These are phyloP conservation scores for Eublepharis macularius DNA, from an alignment of 2,113 vertebrate genomes.

Conservation along the genomic window DNA sequence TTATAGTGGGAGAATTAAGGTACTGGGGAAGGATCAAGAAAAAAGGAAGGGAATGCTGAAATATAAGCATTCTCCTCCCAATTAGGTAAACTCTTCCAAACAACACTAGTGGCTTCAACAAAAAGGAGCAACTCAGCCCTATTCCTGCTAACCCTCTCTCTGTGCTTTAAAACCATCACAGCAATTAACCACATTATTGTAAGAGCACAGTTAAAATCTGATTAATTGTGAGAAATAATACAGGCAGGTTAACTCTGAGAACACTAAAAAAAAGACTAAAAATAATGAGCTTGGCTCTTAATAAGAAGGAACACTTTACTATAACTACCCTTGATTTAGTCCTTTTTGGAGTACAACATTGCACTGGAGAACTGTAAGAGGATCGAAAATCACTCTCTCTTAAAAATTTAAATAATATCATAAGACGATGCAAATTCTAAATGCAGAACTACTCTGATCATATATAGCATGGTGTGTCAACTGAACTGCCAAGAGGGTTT, in stretches of 20 bases:
- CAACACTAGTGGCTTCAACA: constrained; percentile 53
- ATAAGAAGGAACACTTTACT: neutral
- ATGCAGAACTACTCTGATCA: neutral
- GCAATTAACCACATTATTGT: constrained; percentile 11
- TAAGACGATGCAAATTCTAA: neutral
- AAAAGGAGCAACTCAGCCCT: constrained; percentile 46
- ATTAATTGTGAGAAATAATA: neutral
- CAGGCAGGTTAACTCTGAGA: neutral
- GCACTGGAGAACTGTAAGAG: neutral
- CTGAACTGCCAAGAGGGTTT: neutral
- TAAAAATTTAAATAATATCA: neutral
- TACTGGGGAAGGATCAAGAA: no score
- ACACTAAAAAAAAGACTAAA: neutral
- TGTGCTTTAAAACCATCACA: constrained; percentile 9
- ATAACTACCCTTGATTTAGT: neutral
- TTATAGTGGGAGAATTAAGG: no score
- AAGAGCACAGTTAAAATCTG: constrained; percentile 3
- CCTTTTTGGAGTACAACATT: neutral
- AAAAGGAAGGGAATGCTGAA: no score
- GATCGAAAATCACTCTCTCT: neutral
- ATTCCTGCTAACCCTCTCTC: constrained; percentile 39
- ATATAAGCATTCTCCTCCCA: neutral
- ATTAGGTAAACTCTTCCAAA: constrained; percentile 43
- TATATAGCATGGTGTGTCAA: neutral
- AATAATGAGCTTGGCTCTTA: neutral